These are phyloP conservation scores for Myripristis jacobus DNA, from an alignment of 2,797 vertebrate genomes.

Conservation along the genomic window DNA sequence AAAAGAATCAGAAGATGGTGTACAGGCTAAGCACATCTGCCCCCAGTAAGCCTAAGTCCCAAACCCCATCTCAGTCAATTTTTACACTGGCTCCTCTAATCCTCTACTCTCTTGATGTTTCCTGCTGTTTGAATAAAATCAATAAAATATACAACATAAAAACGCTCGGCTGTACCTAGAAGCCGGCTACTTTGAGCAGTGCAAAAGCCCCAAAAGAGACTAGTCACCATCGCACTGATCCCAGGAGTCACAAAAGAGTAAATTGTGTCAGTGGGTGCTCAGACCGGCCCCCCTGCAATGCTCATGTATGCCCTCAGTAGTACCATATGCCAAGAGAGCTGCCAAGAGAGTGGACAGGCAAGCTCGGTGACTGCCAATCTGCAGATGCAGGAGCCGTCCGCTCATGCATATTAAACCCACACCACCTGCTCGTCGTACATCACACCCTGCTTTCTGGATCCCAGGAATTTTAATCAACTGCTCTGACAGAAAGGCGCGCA, in stretches of 20 bases:
- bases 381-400: slow-evolving; percentile 77
- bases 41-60: slow-evolving; percentile 56
- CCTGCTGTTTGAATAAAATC: slow-evolving; percentile 71
- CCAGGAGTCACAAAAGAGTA: slow-evolving; percentile 46
- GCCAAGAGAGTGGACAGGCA: slow-evolving; percentile 73
- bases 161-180: slow-evolving; percentile 44
- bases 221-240: slow-evolving; percentile 29
- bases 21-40: slow-evolving; percentile 62
- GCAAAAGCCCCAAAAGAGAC: slow-evolving; percentile 34
- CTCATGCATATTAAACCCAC: slow-evolving; percentile 83
- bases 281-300: slow-evolving; percentile 53
- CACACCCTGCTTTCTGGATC: slow-evolving; percentile 76
- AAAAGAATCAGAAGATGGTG: slow-evolving; percentile 51
- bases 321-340: slow-evolving; percentile 75
- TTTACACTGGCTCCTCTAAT: slow-evolving; percentile 62
- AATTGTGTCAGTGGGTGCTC: slow-evolving; percentile 54
- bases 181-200: slow-evolving; percentile 40
- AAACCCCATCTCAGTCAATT: slow-evolving; percentile 61
- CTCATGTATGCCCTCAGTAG: slow-evolving; percentile 70
- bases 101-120: slow-evolving; percentile 61
- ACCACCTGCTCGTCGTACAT: slow-evolving; percentile 82
- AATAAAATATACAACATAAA: slow-evolving; percentile 62
- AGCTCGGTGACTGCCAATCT: slow-evolving; percentile 79
- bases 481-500: slow-evolving; percentile 75
- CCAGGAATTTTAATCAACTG: slow-evolving; percentile 79